Conservation (phyloP, 23 tunicate genomes). For the Trididemnum miniatum region DNA sequence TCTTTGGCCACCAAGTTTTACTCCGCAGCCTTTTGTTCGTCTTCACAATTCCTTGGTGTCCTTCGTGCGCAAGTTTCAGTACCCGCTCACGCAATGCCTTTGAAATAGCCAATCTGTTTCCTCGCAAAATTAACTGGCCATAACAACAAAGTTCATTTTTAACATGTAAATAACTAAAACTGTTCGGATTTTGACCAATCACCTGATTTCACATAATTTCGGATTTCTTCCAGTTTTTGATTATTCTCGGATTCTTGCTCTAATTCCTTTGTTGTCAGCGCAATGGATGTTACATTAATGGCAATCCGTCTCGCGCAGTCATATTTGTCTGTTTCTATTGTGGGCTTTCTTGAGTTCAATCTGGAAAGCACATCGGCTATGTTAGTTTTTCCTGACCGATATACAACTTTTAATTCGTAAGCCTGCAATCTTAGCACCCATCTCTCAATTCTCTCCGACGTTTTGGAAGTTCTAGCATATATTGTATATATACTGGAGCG, state of each 20-base stretch:
- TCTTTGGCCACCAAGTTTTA: conserved; percentile 44
- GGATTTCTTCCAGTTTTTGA: not conserved
- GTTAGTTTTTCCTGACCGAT: conserved; percentile 8
- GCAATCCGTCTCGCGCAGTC: too few species aligned
- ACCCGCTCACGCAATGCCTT: conserved; percentile 2
- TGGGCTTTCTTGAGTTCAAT: not conserved
- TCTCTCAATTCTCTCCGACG: conserved; percentile 14
- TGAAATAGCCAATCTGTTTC: conserved; percentile 8
- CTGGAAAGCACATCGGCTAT: conserved; percentile 25
- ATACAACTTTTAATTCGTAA: conserved; percentile 15
- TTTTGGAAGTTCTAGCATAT: not conserved
- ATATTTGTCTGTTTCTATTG: not conserved
- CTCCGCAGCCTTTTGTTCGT: conserved; percentile 21
- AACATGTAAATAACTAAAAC: conserved; percentile 18
- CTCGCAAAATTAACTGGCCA: conserved; percentile 23
- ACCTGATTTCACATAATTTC: conserved; percentile 8
- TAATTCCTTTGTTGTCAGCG: conserved; percentile 10
- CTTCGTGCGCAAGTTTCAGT: conserved; percentile 23
- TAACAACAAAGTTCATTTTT: conserved; percentile 25
- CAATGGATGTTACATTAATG: conserved; percentile 17
- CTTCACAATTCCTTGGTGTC: conserved; percentile 26
- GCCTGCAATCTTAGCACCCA: conserved; percentile 29
- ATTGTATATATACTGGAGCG: not conserved
- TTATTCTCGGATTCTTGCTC: not conserved
- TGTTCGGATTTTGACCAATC: conserved; percentile 14